Evolutionary conservation across 2,797 vertebrate genomes (phyloP), one percentile per base, ranked within the genome.

Genomic region (Bucorvus abyssinicus): DNA sequence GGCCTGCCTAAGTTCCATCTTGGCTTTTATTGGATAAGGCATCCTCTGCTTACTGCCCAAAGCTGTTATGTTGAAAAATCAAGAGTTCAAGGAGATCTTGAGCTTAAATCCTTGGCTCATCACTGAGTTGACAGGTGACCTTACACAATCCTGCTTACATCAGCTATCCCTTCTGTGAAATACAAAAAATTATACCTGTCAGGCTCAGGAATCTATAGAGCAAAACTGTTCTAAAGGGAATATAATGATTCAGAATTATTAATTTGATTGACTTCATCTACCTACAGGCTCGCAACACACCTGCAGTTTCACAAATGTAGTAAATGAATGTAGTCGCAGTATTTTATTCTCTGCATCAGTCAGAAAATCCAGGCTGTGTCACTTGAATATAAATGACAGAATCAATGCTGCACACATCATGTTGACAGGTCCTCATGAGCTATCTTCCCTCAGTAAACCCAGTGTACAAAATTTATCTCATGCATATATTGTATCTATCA

Each of bases 81-180:
- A 94, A 69, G 87, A 76, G 91, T 92, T 96, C 65, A 90, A 88
- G 87, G 91, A 89, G 69, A 61, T 85, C 1, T 29, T 85, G 68
- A 91, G 36, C 77, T 91, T 93, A 94, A 97, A 94, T 32, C 63
- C 53, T 50, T 75, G 60, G 40, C 55, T 88, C 12, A 2, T 91
- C 67, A 73, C 32, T 1, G 4, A 69, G 22, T 71, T 94, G 85
- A 56, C 80, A 64, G 83, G 77, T 95, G 88, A 96, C 87, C 87
- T 86, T 95, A 95, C 2, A 7, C 90, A 96, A 88, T 88, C 52
- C 49, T 88, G 29, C 74, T 64, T 81, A 76, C 8, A 4, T 82
- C 87, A 90, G 61, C 67, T 90, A 92, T 71, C 57, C 40, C 59
- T 82, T 80, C 90, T 40, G 18, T 92, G 89, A 88, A 91, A 84